Evolutionary conservation across 2,113 vertebrate species (phyloP), one percentile per base, ranked within the genome.

Genomic region (Rhinolophus sinicus): DNA sequence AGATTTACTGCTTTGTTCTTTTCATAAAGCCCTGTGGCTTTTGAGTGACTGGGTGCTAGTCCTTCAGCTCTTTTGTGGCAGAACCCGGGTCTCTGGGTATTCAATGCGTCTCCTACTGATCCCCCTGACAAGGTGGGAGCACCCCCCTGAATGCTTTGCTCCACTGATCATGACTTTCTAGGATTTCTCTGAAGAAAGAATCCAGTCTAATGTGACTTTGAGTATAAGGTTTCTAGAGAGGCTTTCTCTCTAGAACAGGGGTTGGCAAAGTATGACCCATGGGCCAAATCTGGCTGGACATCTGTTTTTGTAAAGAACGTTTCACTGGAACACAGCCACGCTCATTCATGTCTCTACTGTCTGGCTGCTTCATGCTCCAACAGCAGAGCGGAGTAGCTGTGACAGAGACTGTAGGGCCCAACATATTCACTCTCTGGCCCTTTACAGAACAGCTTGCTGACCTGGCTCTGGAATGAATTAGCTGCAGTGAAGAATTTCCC

Each of bases 391-490:
- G 47, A 81, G 50, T 14, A 69, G 21, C 35, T 56, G 10, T 1
- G 0, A 21, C 44, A 52, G 77, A 80, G 69, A 28, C 30, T 0
- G 0, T 0, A 1, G 0, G 5, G 47, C 9, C 75, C 54, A 22
- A 9, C 2, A 2, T 12, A 13, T 13, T 65, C 2, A 4, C 22
- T 77, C 11, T 10, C 78, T 1, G 5, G 60, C 35, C 44, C 35
- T 86, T 62, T 15, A 44, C 73, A 9, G 40, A 96, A 50, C 2
- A 35, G 60, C 54, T 3, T 22, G 22, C 65, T 1, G 12, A 24
- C 18, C 65, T 19, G 35, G 26, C 62, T 33, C 67, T 16, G 33
- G 33, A n/a, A 67, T 9, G 19, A 64, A 15, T 64, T 15, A 30
- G 78, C 6, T 2, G 5, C 38, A 56, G 54, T 2, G 21, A 54